A percentile compares a stretch with the other conserved stretches of the same genome.
Conservation (phyloP, 2,888 invertebrate species). For the Idaea straminata region DNA sequence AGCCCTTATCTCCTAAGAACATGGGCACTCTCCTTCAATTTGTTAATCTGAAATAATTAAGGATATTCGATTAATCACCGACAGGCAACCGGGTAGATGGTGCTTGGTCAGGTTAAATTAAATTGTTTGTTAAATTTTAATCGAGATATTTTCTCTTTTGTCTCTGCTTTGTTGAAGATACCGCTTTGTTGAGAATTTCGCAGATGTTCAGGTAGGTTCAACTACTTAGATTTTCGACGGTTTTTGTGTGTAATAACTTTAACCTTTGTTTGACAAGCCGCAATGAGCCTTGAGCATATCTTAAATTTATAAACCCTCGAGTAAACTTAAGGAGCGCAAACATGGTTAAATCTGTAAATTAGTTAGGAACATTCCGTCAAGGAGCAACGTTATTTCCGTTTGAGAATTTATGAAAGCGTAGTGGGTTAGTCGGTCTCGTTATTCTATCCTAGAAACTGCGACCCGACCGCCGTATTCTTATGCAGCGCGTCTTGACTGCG, state of each 20-base stretch:
- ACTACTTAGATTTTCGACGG: background rate
- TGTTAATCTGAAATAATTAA: background rate
- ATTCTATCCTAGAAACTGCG: background rate
- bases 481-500: no score
- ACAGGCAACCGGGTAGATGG: background rate
- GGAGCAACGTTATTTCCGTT: background rate
- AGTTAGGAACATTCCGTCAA: background rate
- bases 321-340: background rate
- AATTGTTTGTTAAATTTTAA: background rate
- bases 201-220: background rate
- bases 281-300: background rate
- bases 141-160: background rate
- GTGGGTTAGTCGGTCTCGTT: background rate
- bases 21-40: background rate
- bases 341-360: background rate
- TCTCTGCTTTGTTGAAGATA: background rate
- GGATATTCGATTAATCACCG: slow-evolving; percentile 1
- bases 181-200: background rate
- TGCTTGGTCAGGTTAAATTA: slow-evolving; percentile 1
- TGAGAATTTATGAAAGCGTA: background rate
- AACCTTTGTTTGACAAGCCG: background rate
- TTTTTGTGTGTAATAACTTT: background rate
- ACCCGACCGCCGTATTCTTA: no score
- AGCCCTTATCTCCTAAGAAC: background rate
- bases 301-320: background rate